Evolutionary conservation across 2,113 vertebrate genomes (phyloP).

Genomic region (Synodontis membranacea): DNA sequence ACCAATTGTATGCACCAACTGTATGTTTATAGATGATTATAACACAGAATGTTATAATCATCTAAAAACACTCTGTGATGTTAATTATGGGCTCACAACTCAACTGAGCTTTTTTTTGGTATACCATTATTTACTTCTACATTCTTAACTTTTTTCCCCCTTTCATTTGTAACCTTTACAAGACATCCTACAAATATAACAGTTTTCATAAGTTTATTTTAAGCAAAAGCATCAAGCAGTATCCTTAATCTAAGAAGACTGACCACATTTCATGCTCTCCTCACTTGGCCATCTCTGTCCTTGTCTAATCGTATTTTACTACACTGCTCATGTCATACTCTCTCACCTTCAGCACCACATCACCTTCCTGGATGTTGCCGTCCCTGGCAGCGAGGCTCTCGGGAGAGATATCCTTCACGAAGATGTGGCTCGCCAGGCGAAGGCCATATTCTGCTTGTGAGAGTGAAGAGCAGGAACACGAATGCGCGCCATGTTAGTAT

Average conservation of each 20-base stretch:
- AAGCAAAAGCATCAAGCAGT: background rate
- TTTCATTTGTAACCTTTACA: background rate
- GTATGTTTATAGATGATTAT: no score
- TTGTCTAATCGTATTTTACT: background rate
- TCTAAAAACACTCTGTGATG: background rate
- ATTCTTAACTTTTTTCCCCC: background rate
- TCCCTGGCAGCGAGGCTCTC: conserved; percentile 97
- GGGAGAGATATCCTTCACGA: conserved; percentile 99
- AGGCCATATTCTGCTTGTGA: conserved; percentile 93
- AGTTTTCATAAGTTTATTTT: background rate
- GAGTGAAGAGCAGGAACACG: conserved; percentile 74
- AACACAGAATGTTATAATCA: background rate
- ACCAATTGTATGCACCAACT: background rate
- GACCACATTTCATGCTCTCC: no score
- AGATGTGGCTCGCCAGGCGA: conserved; percentile 98
- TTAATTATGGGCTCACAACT: background rate
- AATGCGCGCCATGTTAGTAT: conserved; percentile 67
- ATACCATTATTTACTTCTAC: background rate
- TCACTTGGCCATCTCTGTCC: background rate
- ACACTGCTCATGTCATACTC: background rate
- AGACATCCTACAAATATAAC: background rate
- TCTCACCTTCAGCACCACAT: conserved; percentile 95
- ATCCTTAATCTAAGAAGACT: background rate
- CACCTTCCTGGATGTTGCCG: conserved; percentile 98
- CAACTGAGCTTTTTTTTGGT: background rate